These are phyloP conservation scores for Coptodon rendalli DNA, from an alignment of 2,113 vertebrate species.

Conservation along the genomic window DNA sequence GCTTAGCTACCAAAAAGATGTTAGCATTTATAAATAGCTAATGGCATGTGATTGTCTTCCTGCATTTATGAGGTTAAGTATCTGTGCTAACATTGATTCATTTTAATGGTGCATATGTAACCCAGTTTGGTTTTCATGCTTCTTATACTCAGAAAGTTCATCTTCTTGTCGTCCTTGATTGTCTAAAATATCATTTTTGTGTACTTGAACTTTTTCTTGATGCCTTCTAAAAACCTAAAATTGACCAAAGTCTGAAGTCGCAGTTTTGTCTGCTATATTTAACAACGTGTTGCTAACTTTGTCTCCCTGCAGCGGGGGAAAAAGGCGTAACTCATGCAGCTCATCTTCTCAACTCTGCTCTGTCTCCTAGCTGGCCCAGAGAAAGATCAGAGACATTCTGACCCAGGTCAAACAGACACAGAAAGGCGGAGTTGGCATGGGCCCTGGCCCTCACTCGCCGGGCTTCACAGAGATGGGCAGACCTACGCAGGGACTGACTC, in stretches of 20 bases:
- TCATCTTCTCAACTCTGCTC: neutral
- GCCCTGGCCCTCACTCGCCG: constrained; percentile 63
- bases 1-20: neutral
- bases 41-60: neutral
- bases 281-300: neutral
- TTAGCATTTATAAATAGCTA: neutral
- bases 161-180: neutral
- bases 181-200: neutral
- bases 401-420: constrained; percentile 90
- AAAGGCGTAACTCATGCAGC: neutral
- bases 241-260: neutral
- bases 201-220: neutral
- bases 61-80: neutral
- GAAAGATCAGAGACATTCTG: constrained; percentile 95
- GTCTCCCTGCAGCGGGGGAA: neutral
- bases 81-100: neutral
- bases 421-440: constrained; percentile 79
- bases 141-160: neutral
- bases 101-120: neutral
- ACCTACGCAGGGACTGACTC: constrained; percentile 58
- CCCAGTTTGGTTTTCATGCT: neutral
- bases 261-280: neutral
- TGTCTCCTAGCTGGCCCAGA: constrained; percentile 83
- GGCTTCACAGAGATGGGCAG: constrained; percentile 63
- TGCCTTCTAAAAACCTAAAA: neutral